Evolutionary conservation across 53 echinoderm and acorn worm species (phyloP).

Genomic region (Paracentrotus lividus): DNA sequence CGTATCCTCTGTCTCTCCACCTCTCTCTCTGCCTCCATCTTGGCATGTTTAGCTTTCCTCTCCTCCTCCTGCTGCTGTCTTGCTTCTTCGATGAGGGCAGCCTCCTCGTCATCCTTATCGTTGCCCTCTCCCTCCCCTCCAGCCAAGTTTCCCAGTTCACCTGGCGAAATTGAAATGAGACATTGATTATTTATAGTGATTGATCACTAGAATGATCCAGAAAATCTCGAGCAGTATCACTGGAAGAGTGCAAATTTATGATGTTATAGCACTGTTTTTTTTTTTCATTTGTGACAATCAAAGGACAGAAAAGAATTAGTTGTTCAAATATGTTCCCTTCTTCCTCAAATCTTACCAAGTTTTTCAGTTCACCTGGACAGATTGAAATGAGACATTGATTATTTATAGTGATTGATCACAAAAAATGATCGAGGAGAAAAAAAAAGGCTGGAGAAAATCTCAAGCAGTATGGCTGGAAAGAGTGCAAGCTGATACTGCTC

Average conservation of each 20-base stretch:
- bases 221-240: no score
- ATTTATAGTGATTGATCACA: not conserved
- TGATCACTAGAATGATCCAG: not conserved
- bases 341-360: conserved; percentile 59
- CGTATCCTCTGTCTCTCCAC: conserved; percentile 94
- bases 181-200: not conserved
- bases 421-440: no score
- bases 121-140: conserved; percentile 75
- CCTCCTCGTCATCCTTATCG: conserved; percentile 86
- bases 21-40: conserved; percentile 98
- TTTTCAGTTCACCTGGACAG: conserved; percentile 82
- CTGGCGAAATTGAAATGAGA: conserved; percentile 43
- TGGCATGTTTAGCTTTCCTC: conserved; percentile 90
- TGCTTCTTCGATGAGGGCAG: conserved; percentile 83
- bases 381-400: not conserved
- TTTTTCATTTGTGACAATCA: no score
- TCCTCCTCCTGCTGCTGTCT: conserved; percentile 92
- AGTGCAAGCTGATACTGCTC: no score
- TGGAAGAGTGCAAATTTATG: no score
- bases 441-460: no score
- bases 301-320: no score
- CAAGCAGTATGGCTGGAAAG: no score
- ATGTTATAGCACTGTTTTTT: no score
- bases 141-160: conserved; percentile 82
- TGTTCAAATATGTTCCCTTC: no score